Base-by-base conservation (phyloP, 2,888 invertebrate genomes). In the Phrixothrix hirtus region DNA sequence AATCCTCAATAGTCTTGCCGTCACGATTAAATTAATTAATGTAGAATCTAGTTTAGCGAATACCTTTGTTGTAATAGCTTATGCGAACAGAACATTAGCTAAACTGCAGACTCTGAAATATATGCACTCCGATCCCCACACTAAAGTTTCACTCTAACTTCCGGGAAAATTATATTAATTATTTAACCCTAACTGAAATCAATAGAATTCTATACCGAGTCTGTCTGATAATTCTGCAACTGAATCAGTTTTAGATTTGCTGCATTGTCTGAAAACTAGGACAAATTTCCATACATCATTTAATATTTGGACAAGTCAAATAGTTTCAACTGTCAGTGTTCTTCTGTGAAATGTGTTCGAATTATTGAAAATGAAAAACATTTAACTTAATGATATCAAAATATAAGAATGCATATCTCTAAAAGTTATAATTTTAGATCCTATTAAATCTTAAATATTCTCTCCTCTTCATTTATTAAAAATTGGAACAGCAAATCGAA, bases 11-110 rank as follows among this genome's bases (percentile, higher is more conserved):
- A 60, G 62, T 60, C 57, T 61, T 62, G 54, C 60, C 60, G 59
- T 60, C 63, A 63, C 54, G 52, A 43, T 53, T 57, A 61, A 61
- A 64, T 62, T 58, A 60, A 62, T 62, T 66, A 65, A 66, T 65
- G 59, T 48, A 55, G 58, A 55, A 51, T 25, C 59, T 52, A 53
- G 55, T 57, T 60, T 58, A 54, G 56, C 52, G 60, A 62, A 60
- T 60, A 62, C 62, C 62, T 61, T 58, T 32, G 53, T 39, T 49
- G 49, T 58, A 55, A 63, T 62, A 55, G 61, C 62, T 59, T 60
- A 58, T 57, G 55, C 60, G 52, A 46, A 57, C 55, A 52, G 43
- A 57, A 59, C 66, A 66, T 64, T 66, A 64, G 61, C 60, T 48
- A 47, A 59, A 60, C 59, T 61, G 59, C 58, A 53, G 59, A 49